Percentiles rank a stretch among this genome's conserved stretches.
These are phyloP conservation scores for Drosophila hawaiiensis DNA, from an alignment of 2,888 invertebrate genomes.

Conservation along the genomic window DNA sequence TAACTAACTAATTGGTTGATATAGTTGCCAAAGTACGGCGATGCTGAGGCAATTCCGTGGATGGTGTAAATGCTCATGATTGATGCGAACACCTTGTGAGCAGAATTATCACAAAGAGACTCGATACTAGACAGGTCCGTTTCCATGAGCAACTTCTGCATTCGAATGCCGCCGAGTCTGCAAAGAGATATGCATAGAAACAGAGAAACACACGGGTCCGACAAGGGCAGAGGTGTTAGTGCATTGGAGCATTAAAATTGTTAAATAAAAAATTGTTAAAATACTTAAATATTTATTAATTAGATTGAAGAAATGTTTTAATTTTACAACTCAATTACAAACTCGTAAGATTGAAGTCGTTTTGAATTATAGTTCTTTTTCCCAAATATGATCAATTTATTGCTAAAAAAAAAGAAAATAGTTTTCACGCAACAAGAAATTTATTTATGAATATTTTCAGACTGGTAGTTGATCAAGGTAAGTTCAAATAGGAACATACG, in stretches of 20 bases:
- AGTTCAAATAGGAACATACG: neutral
- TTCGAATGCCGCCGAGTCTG: conserved; percentile 50
- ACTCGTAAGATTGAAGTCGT: no score
- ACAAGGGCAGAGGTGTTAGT: neutral
- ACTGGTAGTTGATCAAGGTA: neutral
- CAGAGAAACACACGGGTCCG: no score
- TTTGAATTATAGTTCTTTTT: neutral
- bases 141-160: conserved; percentile 35
- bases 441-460: neutral
- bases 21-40: conserved; percentile 70
- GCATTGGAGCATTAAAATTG: neutral
- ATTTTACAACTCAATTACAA: neutral
- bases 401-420: neutral
- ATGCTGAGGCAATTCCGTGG: conserved; percentile 25
- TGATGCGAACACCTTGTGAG: conserved; percentile 50
- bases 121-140: conserved; percentile 57
- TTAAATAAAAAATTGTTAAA: neutral
- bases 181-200: conserved; percentile 1
- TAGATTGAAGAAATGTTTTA: neutral
- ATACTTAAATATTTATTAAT: neutral
- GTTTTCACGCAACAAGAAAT: neutral
- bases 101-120: conserved; percentile 67
- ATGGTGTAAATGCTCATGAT: conserved; percentile 71
- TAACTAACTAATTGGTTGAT: conserved; percentile 82
- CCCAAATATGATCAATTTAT: neutral